A percentile compares a stretch with the other conserved stretches of the same genome.
phyloP scores from a whole-genome alignment of 2,888 invertebrate species.

The Diarsia mendica region DNA sequence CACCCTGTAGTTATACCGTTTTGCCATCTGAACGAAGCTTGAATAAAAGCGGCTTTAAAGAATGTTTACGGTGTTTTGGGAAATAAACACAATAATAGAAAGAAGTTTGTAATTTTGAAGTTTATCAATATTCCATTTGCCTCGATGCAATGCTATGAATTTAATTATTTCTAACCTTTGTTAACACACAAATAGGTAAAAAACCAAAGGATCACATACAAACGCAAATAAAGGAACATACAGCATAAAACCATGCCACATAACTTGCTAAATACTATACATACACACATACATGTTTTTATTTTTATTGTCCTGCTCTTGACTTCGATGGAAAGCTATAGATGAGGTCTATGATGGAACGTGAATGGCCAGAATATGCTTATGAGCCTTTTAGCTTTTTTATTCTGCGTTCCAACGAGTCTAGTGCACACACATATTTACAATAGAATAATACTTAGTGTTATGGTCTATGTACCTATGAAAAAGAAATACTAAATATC shows the following conservation, averaged over 20 bases:
- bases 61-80: not conserved
- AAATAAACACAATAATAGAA: no score
- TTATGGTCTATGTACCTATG: conserved; percentile 2
- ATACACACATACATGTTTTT: not conserved
- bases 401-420: no score
- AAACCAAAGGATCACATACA: conserved; percentile 51
- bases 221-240: conserved; percentile 56
- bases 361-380: no score
- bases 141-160: no score
- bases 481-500: not conserved
- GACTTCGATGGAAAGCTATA: no score
- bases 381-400: no score
- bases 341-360: no score
- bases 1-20: no score
- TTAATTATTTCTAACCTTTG: not conserved
- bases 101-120: no score
- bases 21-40: no score
- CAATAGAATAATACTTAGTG: conserved; percentile 21
- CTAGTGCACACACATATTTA: conserved; percentile 23
- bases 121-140: no score
- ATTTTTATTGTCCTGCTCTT: no score
- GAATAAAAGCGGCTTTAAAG: not conserved
- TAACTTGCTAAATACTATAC: conserved; percentile 34
- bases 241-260: conserved; percentile 68
- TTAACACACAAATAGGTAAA: not conserved